These are phyloP conservation scores for Myioborus melanocephalus DNA, from an alignment of 2,797 vertebrate genomes.

Conservation along the genomic window DNA sequence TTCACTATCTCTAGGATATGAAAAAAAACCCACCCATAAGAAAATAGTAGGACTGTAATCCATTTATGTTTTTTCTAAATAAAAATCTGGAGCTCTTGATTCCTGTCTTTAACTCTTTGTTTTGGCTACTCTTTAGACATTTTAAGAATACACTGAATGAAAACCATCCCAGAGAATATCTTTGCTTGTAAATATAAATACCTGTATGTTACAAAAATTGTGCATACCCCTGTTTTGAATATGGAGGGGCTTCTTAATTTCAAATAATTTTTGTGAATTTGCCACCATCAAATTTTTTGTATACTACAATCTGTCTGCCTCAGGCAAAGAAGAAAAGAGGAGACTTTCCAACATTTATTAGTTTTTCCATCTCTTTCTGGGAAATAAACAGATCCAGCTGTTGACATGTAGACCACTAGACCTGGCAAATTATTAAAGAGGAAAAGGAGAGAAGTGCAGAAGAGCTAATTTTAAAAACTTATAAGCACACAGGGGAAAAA, in stretches of 20 bases:
- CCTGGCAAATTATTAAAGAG: not conserved
- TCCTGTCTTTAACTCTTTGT: not conserved
- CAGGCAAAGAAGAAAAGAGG: not conserved
- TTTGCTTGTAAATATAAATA: not conserved
- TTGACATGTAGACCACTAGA: not conserved
- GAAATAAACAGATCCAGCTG: not conserved
- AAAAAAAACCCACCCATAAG: too few species aligned
- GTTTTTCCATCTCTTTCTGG: not conserved
- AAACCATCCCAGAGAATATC: not conserved
- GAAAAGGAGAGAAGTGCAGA: not conserved
- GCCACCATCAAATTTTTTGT: not conserved
- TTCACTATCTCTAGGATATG: not conserved
- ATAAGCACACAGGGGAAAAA: fast-evolving
- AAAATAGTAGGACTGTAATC: not conserved
- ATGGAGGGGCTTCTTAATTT: not conserved
- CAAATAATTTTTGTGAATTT: not conserved
- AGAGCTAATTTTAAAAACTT: not conserved
- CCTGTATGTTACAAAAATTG: not conserved
- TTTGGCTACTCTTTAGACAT: not conserved
- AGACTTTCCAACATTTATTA: not conserved
- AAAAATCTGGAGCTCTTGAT: not conserved
- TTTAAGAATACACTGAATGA: not conserved
- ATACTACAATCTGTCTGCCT: not conserved
- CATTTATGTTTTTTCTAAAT: not conserved
- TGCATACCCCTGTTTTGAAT: not conserved